A percentile compares a stretch with the other conserved stretches of the same genome.
Evolutionary conservation across 2,888 invertebrate species (phyloP).

Genomic region (Neoaliturus tenellus): DNA sequence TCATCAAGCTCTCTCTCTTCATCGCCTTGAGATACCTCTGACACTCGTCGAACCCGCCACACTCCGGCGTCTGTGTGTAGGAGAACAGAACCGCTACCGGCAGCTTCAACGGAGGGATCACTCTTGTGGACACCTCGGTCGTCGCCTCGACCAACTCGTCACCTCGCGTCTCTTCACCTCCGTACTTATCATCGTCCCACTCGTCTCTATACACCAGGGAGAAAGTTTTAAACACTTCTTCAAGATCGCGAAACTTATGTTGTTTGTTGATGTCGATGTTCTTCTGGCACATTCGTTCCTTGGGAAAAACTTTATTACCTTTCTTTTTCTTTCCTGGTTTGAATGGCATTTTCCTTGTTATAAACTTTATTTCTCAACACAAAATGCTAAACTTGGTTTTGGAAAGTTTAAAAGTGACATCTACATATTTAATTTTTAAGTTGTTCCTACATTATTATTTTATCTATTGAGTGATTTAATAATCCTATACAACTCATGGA

Average conservation of each 20-base stretch:
- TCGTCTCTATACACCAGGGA: conserved; percentile 2
- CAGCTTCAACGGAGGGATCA: background rate
- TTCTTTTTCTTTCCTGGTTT: no score
- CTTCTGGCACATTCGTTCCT: background rate
- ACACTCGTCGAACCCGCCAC: background rate
- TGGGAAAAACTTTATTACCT: no score
- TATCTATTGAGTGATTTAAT: no score
- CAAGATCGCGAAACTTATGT: background rate
- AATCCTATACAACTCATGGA: no score
- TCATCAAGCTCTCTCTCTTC: background rate
- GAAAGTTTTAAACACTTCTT: background rate
- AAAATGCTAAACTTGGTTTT: no score
- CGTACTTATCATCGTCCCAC: background rate
- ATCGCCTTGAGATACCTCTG: background rate
- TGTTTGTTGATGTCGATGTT: background rate
- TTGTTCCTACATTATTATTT: no score
- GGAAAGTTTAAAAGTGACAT: no score
- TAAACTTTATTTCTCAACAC: no score
- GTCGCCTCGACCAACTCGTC: background rate
- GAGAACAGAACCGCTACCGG: background rate
- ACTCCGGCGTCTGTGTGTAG: background rate
- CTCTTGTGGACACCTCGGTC: background rate
- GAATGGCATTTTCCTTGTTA: no score
- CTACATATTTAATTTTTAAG: no score
- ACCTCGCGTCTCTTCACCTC: background rate